Percentiles rank a stretch among this genome's conserved stretches.
Evolutionary conservation across 2,888 invertebrate species (phyloP).

Genomic region (Sarcophaga rosellei): DNA sequence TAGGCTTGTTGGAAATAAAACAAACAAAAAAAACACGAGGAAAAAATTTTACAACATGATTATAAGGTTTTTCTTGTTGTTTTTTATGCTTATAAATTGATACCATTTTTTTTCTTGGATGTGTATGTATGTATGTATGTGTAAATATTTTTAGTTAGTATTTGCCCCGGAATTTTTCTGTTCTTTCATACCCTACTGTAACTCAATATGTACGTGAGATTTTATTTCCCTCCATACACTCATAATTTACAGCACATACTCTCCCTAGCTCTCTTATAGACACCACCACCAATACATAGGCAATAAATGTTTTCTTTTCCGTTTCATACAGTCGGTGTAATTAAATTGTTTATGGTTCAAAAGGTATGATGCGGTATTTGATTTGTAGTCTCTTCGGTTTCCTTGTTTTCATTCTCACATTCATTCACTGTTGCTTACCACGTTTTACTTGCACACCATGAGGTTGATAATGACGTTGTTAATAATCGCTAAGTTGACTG

Average conservation of each 20-base stretch:
- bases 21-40: background rate
- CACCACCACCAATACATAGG: background rate
- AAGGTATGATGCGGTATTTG: slow-evolving; percentile 56
- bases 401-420: background rate
- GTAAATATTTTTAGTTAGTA: background rate
- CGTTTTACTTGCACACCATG: slow-evolving; percentile 11
- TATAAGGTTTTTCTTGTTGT: slow-evolving; percentile 38
- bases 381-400: slow-evolving; percentile 35
- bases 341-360: slow-evolving; percentile 67
- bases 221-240: too few species aligned
- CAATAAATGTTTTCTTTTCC: slow-evolving; percentile 41
- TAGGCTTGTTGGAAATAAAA: slow-evolving; percentile 32
- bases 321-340: slow-evolving; percentile 56
- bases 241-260: background rate
- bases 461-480: background rate
- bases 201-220: too few species aligned
- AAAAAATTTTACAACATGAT: slow-evolving; percentile 23
- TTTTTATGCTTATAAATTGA: slow-evolving; percentile 48
- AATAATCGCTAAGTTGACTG: background rate
- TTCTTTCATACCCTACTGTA: background rate
- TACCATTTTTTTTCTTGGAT: slow-evolving; percentile 35
- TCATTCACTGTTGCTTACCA: background rate
- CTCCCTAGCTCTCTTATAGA: background rate
- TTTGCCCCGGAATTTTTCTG: background rate
- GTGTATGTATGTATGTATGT: background rate